Percentiles rank a stretch among this genome's conserved stretches.
Conservation (phyloP, 2,888 invertebrate genomes). For the Drosophila ochracea region DNA sequence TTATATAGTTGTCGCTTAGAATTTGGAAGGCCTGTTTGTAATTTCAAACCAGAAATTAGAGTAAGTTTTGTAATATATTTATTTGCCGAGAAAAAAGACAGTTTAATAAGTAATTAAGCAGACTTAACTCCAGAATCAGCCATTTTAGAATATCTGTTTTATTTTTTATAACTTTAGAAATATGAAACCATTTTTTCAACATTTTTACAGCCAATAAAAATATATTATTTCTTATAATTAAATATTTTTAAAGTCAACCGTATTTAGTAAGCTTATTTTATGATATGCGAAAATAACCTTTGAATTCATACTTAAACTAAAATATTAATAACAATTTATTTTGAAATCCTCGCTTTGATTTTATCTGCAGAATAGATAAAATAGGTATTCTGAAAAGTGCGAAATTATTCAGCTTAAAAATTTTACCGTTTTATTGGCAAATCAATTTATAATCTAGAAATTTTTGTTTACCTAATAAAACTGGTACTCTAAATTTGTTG, state of each 20-base stretch:
- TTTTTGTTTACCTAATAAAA: not conserved
- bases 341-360: not conserved
- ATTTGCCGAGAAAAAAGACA: not conserved
- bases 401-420: not conserved
- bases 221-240: not conserved
- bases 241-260: not conserved
- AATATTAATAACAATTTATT: not conserved
- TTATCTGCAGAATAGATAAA: not conserved
- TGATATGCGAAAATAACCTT: not conserved
- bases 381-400: not conserved
- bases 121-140: not conserved
- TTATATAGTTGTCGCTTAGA: not conserved
- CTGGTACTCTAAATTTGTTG: not conserved
- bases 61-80: not conserved
- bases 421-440: not conserved
- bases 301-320: accelerated
- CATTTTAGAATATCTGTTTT: not conserved
- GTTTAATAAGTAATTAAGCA: not conserved
- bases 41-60: not conserved
- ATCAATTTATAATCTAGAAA: not conserved
- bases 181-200: accelerated
- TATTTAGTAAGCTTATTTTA: not conserved
- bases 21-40: not conserved
- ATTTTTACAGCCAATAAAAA: not conserved
- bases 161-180: not conserved